Base-by-base conservation (phyloP, 2,888 invertebrate genomes). In the Atethmia centrago region DNA sequence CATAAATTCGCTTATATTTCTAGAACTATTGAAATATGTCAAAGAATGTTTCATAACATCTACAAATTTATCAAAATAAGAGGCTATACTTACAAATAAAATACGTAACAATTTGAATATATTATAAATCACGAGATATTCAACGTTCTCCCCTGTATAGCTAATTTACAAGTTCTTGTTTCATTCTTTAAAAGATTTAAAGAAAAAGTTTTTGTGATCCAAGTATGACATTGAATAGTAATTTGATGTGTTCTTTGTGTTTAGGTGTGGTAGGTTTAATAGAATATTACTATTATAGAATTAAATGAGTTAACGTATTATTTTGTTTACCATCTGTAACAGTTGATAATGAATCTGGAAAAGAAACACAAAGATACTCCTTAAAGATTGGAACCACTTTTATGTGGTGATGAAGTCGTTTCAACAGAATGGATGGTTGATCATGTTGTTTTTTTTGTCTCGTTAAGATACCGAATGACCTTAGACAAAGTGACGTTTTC, bases 91-190 rank as follows among this genome's bases (percentile, higher is more conserved):
- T 28, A 58, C 58, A 73, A 74, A 84, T 79, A 56, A 55, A 67
- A 62, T 76, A 84, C 80, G 81, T 74, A 76, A 79, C 74, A 88
- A 92, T 93, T 90, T 91, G 82, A 90, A 92, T 92, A 88, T 76
- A 92, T 93, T 92, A 92, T 84, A 84, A 92, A 93, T 93, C 91
- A 92, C 84, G 73, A 72, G 78, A 68, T 80, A 91, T 93, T 92
- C 88, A 90, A 42, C 80, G 80, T 81, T 80, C 62, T 12, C 59
- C 58, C 51, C 28, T 68, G 12, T 65, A 28, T 28, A 42, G 14
- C 49, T 56, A 56, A 63, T 66, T 79, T 47, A 28, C 1, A 49
- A 62, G 45, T 71, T 79, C 19, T 56, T 62, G 7, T 66, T 62
- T 40, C 3, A 66, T 62, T 66, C 80, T 66, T 58, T 51, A 16